Conservation (phyloP, 2,113 vertebrate species). For the Benitochromis conjunctus region DNA sequence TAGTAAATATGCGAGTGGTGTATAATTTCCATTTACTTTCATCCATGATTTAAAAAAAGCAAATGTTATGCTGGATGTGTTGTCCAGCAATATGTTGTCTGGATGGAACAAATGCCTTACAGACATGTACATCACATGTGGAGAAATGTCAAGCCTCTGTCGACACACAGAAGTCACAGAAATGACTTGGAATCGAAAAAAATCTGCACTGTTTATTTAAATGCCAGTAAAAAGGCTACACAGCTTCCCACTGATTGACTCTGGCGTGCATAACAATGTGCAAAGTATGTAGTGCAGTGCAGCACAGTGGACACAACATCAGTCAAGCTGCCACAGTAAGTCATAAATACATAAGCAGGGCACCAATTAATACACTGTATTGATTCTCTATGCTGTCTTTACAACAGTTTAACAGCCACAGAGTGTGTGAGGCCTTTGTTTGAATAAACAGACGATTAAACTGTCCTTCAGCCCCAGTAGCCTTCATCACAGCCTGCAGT, state of each 20-base stretch:
- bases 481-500: not conserved
- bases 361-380: slow-evolving; percentile 21
- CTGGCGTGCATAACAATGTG: not conserved
- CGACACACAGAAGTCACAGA: not conserved
- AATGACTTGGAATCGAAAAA: not conserved
- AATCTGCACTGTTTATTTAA: not conserved
- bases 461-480: not conserved
- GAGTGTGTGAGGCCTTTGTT: not conserved
- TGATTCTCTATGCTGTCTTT: not conserved
- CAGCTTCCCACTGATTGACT: not conserved
- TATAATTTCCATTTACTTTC: not conserved
- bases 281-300: not conserved
- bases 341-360: slow-evolving; percentile 29
- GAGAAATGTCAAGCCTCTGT: not conserved
- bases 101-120: not conserved
- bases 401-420: not conserved
- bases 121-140: not conserved
- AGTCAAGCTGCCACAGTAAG: not conserved
- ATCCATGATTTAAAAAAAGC: too few relatives aligned
- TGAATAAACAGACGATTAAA: not conserved
- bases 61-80: not conserved
- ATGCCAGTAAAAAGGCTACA: not conserved
- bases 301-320: not conserved
- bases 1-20: not conserved
- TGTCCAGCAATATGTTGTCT: too few relatives aligned